These are phyloP conservation scores for Potorous gilbertii DNA, from an alignment of 2,797 vertebrate genomes.

Conservation along the genomic window DNA sequence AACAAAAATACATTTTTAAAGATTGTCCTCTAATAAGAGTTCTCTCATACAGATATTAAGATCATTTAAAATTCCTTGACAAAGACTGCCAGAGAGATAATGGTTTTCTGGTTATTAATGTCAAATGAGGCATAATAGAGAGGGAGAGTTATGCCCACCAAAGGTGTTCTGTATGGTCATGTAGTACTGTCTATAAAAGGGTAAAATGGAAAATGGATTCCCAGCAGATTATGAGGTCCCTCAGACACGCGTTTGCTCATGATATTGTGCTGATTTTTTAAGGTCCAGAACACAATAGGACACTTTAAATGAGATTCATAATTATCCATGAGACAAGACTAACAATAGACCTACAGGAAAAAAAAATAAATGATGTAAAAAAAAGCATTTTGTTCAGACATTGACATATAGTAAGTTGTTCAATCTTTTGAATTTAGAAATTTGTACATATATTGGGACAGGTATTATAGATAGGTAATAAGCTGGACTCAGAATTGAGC, in stretches of 20 bases:
- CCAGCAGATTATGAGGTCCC: background rate
- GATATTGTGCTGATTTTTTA: background rate
- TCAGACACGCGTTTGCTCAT: background rate
- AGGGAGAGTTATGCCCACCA: background rate
- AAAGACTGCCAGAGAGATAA: background rate
- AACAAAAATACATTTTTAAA: background rate
- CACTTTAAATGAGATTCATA: background rate
- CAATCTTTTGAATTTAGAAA: background rate
- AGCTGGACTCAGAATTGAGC: background rate
- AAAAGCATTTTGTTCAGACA: background rate
- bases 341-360: background rate
- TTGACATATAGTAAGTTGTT: background rate
- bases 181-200: background rate
- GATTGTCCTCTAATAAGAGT: background rate
- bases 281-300: background rate
- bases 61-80: background rate
- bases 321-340: background rate
- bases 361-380: background rate
- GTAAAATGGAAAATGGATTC: background rate
- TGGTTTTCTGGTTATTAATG: background rate
- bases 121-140: background rate
- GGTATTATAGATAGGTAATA: background rate
- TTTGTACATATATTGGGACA: background rate
- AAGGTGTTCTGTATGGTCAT: background rate
- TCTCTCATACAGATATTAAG: background rate